These are phyloP conservation scores for Orycteropus afer DNA, from an alignment of 2,113 vertebrate species.

Conservation along the genomic window DNA sequence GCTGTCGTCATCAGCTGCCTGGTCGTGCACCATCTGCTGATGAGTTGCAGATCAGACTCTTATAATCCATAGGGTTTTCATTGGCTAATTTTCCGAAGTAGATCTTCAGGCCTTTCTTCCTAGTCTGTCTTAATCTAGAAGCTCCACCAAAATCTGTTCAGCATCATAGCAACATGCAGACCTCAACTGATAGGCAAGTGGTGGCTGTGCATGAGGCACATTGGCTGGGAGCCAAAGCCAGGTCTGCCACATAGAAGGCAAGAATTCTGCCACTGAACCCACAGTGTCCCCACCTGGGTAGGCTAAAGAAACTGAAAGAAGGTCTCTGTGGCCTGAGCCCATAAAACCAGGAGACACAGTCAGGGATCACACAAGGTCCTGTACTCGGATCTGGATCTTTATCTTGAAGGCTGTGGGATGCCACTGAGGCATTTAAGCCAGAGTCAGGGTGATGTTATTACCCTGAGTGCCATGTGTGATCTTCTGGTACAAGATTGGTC, in stretches of 20 bases:
- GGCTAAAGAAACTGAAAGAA: not conserved
- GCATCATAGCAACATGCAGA: not conserved
- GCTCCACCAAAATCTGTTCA: not conserved
- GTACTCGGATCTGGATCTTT: not conserved
- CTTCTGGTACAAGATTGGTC: not conserved
- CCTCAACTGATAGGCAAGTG: not conserved
- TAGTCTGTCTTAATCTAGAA: not conserved
- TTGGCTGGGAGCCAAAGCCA: not conserved
- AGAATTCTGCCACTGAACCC: not conserved
- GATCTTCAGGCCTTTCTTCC: not conserved
- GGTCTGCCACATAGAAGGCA: not conserved
- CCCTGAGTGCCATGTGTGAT: not conserved
- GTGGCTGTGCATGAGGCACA: not conserved
- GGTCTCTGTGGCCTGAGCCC: not conserved
- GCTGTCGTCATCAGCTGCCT: not conserved
- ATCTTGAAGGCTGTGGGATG: not conserved
- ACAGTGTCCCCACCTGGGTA: not conserved
- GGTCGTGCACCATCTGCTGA: not conserved
- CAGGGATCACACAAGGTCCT: not conserved
- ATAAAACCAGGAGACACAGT: not conserved
- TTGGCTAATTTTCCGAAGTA: not conserved
- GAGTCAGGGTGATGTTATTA: not conserved
- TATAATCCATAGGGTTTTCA: not conserved
- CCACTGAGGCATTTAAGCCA: not conserved
- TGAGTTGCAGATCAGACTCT: not conserved